These are phyloP conservation scores for Poeciliopsis occidentalis DNA, from an alignment of 2,113 vertebrate species.

Conservation along the genomic window DNA sequence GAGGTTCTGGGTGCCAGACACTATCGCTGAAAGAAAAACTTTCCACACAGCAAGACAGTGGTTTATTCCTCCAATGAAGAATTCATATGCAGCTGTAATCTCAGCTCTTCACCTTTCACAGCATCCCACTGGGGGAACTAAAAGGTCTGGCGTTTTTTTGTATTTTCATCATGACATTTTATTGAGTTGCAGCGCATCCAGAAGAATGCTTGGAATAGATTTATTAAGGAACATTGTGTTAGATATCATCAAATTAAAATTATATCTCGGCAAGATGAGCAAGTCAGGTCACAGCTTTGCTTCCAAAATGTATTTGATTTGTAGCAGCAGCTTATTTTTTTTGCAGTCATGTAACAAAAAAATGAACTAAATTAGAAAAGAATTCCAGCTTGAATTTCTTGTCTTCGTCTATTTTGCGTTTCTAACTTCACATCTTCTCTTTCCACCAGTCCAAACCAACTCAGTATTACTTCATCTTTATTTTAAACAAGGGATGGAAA, in stretches of 20 bases:
- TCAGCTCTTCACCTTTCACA: constrained; percentile 11
- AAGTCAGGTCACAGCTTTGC: neutral
- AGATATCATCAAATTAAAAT: neutral
- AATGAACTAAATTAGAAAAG: neutral
- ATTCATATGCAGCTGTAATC: neutral
- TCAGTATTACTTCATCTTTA: neutral
- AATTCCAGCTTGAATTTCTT: neutral
- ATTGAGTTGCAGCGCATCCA: neutral
- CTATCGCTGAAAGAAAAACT: constrained; percentile 1
- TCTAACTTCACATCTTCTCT: neutral
- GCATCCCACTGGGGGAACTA: neutral
- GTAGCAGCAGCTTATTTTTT: neutral
- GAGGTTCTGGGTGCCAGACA: constrained; percentile 33
- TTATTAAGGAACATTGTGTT: neutral
- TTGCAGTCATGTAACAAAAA: neutral
- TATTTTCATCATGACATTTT: neutral
- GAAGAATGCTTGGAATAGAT: neutral
- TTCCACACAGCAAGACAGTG: constrained; percentile 15
- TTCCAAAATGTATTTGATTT: neutral
- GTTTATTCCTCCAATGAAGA: neutral
- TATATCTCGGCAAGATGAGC: neutral
- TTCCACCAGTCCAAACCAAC: neutral
- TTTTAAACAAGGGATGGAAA: neutral
- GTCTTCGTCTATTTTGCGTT: neutral
- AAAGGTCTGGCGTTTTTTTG: neutral